Conservation (phyloP, 2,888 invertebrate genomes). For the Selenia dentaria region DNA sequence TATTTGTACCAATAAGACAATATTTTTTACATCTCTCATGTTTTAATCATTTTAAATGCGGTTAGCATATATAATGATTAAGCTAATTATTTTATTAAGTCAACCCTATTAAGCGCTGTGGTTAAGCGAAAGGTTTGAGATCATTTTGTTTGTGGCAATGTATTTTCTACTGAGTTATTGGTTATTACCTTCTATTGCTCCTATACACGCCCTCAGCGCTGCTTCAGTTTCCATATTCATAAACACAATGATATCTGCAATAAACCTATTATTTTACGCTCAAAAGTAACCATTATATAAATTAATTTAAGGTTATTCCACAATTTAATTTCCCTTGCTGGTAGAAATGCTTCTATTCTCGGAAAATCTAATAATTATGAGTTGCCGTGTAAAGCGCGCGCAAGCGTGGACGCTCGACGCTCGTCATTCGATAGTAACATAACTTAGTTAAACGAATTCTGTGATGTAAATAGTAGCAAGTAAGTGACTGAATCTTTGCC, state of each 20-base stretch:
- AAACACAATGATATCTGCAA: constrained; percentile 3
- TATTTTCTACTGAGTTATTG: too few relatives aligned
- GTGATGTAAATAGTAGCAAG: constrained; percentile 74
- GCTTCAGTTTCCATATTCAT: constrained; percentile 3
- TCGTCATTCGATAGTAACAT: constrained; percentile 3
- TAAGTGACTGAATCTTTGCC: constrained; percentile 81
- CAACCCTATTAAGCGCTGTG: too few relatives aligned
- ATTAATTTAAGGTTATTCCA: constrained; percentile 22
- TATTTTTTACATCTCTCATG: too few relatives aligned
- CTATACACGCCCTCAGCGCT: too few relatives aligned
- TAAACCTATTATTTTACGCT: constrained; percentile 12
- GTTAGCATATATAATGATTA: too few relatives aligned
- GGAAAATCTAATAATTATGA: constrained; percentile 13
- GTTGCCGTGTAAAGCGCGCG: not conserved
- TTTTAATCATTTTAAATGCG: too few relatives aligned
- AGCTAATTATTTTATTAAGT: too few relatives aligned
- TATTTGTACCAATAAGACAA: too few relatives aligned
- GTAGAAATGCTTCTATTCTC: constrained; percentile 20
- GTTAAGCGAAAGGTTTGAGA: too few relatives aligned
- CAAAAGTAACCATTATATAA: constrained; percentile 19
- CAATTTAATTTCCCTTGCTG: constrained; percentile 27
- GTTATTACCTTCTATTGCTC: too few relatives aligned
- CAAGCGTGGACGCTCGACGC: not conserved
- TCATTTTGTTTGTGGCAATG: too few relatives aligned
- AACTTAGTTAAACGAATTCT: constrained; percentile 39